Percentiles rank a stretch among this genome's conserved stretches.
phyloP scores from a whole-genome alignment of 64 coral and sea anemone species.

The Actinia tenebrosa region DNA sequence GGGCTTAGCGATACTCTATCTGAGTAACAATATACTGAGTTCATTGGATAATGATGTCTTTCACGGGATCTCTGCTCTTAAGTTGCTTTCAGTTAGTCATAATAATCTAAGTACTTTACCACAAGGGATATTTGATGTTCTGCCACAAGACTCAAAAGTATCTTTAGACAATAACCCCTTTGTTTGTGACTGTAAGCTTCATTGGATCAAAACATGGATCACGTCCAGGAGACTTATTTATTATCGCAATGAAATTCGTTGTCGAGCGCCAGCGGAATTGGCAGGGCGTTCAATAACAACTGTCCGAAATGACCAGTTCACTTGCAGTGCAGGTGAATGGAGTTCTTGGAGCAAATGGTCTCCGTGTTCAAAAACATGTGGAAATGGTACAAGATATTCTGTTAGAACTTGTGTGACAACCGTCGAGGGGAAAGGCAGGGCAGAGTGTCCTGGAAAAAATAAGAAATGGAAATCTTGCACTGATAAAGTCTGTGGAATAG shows the following conservation, averaged over 20 bases:
- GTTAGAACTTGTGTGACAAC: slow-evolving; percentile 48
- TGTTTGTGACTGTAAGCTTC: slow-evolving; percentile 81
- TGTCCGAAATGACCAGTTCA: slow-evolving; percentile 43
- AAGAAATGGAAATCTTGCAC: slow-evolving; percentile 40
- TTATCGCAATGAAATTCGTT: slow-evolving; percentile 26
- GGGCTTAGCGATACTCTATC: slow-evolving; percentile 38
- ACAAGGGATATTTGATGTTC: slow-evolving; percentile 30
- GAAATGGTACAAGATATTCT: slow-evolving; percentile 39
- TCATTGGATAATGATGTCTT: slow-evolving; percentile 41
- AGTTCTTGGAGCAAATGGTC: slow-evolving; percentile 55
- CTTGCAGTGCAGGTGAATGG: slow-evolving; percentile 56
- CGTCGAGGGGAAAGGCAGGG: slow-evolving; percentile 24
- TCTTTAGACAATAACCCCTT: slow-evolving; percentile 61
- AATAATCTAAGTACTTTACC: slow-evolving; percentile 62
- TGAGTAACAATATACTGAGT: slow-evolving; percentile 64
- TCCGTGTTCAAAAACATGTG: slow-evolving; percentile 51
- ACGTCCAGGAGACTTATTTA: slow-evolving; percentile 37
- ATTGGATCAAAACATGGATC: slow-evolving; percentile 83
- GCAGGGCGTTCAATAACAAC: slow-evolving; percentile 37
- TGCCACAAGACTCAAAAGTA: slow-evolving; percentile 39
- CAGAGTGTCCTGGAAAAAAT: slow-evolving; percentile 32
- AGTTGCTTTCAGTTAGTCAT: slow-evolving; percentile 23
- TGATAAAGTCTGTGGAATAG: slow-evolving; percentile 8
- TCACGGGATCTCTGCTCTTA: slow-evolving; percentile 27
- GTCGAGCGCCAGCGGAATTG: slow-evolving; percentile 39